A percentile compares a stretch with the other conserved stretches of the same genome.
Conservation (phyloP, 2,888 invertebrate species). For the Tricholauxania praeusta region DNA sequence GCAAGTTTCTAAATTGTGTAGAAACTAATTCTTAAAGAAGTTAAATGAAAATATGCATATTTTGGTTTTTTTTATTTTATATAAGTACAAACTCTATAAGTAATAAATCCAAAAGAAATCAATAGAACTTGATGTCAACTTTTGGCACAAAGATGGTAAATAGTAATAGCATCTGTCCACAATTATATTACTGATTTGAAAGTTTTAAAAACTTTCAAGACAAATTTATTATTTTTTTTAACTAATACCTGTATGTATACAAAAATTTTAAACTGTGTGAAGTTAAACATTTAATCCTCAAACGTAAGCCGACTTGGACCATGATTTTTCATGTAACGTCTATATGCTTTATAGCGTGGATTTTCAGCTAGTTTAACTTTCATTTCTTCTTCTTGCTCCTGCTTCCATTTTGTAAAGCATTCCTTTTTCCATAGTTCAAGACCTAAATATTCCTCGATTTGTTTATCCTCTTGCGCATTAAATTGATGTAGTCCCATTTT, state of each 20-base stretch:
- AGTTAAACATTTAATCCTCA: conserved; percentile 73
- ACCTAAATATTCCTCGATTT: conserved; percentile 79
- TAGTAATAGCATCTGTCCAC: not conserved
- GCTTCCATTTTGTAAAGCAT: conserved; percentile 84
- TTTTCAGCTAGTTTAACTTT: conserved; percentile 88
- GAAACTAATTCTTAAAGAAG: too few relatives aligned
- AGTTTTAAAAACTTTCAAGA: not conserved
- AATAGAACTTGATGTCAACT: conserved; percentile 60
- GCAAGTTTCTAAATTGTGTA: too few relatives aligned
- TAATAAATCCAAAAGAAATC: conserved; percentile 45
- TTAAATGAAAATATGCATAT: too few relatives aligned
- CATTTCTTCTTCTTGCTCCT: conserved; percentile 84
- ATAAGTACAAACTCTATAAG: not conserved
- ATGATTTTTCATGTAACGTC: conserved; percentile 91
- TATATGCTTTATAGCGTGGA: conserved; percentile 87
- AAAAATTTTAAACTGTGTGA: not conserved
- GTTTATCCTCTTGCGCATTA: conserved; percentile 79
- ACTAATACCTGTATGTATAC: not conserved
- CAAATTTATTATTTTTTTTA: not conserved
- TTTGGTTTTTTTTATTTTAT: too few relatives aligned
- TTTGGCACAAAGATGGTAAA: conserved; percentile 17
- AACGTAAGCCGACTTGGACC: conserved; percentile 93
- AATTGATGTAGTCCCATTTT: conserved; percentile 79
- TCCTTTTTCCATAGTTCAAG: conserved; percentile 86
- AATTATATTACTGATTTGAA: not conserved